Evolutionary conservation across 2,113 vertebrate genomes (phyloP).

Genomic region (Reinhardtius hippoglossoides): DNA sequence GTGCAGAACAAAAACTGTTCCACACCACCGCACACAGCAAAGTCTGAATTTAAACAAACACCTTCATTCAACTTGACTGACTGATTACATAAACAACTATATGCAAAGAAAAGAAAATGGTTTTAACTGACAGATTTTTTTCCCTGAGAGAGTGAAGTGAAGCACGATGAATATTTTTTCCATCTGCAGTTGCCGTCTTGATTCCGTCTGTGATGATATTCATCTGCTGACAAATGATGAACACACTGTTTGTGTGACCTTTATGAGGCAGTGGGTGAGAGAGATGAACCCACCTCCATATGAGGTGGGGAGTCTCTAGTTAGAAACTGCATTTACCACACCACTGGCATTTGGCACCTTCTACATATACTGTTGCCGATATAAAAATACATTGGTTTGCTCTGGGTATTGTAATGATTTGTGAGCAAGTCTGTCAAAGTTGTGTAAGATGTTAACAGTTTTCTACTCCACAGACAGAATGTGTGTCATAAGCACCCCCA

Average conservation of each 20-base stretch:
- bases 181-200: constrained; percentile 15
- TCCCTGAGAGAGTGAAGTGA: neutral
- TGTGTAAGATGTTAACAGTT: neutral
- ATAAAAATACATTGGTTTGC: neutral
- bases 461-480: neutral
- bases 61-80: constrained; percentile 26
- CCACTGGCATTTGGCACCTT: neutral
- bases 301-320: neutral
- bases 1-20: constrained; percentile 35
- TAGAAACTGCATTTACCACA: neutral
- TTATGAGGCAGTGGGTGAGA: constrained; percentile 16
- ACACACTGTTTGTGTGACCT: too few species aligned
- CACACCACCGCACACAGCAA: constrained; percentile 8
- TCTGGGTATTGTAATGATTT: neutral
- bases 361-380: neutral
- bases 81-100: constrained; percentile 29
- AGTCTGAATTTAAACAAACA: constrained; percentile 19
- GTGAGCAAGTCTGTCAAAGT: neutral
- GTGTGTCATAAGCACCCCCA: neutral
- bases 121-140: neutral
- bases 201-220: too few species aligned
- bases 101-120: constrained; percentile 8
- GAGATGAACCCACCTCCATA: constrained; percentile 23
- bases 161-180: constrained; percentile 30
- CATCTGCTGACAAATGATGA: too few species aligned